Conservation (phyloP, 1,140 invertebrate species). For the Cyclargus thomasi region DNA sequence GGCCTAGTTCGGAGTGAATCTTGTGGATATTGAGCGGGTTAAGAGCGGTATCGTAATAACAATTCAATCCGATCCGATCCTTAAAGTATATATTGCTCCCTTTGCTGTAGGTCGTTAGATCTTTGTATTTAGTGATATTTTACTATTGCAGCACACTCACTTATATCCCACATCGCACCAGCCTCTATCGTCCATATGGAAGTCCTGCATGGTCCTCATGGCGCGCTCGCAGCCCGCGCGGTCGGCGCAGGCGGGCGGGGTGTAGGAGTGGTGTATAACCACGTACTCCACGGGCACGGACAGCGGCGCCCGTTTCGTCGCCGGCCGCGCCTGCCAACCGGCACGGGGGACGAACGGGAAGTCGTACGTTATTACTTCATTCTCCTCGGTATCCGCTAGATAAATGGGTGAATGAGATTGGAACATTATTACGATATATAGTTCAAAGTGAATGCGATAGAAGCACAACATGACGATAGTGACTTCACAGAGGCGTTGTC, state of each 20-base stretch:
- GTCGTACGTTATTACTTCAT: constrained; percentile 48
- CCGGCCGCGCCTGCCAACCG: constrained; percentile 79
- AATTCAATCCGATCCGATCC: too few species aligned
- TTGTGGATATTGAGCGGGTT: too few species aligned
- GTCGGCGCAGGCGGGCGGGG: constrained; percentile 76
- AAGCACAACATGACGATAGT: too few species aligned
- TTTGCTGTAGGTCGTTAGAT: too few species aligned
- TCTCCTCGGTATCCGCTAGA: constrained; percentile 32
- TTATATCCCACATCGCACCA: constrained; percentile 85
- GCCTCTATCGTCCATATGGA: constrained; percentile 75
- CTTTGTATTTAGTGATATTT: too few species aligned
- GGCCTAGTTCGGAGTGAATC: too few species aligned
- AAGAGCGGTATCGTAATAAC: too few species aligned
- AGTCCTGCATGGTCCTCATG: constrained; percentile 77
- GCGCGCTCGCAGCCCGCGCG: constrained; percentile 68
- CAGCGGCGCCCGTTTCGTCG: constrained; percentile 68
- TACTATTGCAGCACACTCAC: constrained; percentile 36
- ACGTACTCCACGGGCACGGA: constrained; percentile 81
- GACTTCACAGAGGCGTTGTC: too few species aligned
- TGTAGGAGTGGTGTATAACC: constrained; percentile 85
- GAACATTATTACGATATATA: too few species aligned
- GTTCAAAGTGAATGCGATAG: too few species aligned
- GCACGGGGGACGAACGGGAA: constrained; percentile 74
- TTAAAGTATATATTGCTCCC: too few species aligned
- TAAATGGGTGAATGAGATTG: neutral